Evolutionary conservation across 2,888 invertebrate species (phyloP).

Genomic region (Gerris lacustris): DNA sequence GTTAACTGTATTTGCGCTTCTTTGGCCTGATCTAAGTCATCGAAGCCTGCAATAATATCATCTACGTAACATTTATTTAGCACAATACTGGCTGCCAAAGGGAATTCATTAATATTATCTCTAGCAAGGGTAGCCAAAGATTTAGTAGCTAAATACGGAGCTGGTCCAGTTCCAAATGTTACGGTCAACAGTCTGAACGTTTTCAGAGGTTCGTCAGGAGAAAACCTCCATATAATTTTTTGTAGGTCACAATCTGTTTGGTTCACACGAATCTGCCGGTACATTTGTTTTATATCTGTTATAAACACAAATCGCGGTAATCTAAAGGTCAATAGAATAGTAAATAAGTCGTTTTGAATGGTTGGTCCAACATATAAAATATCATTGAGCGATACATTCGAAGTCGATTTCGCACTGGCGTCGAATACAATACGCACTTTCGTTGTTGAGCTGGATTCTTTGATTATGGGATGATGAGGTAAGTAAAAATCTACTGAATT

Average conservation of each 20-base stretch:
- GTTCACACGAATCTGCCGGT: neutral
- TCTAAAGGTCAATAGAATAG: neutral
- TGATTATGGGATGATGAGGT: slow-evolving; percentile 32
- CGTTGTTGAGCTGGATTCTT: slow-evolving; percentile 29
- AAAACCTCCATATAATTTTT: neutral
- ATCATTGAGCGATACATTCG: slow-evolving; percentile 24
- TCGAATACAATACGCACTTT: slow-evolving; percentile 33
- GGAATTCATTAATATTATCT: too few relatives aligned
- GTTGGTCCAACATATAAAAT: slow-evolving; percentile 12
- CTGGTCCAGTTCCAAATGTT: too few relatives aligned
- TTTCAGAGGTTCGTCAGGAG: neutral
- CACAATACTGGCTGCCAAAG: too few relatives aligned
- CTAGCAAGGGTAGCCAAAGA: too few relatives aligned
- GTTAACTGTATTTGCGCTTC: too few relatives aligned
- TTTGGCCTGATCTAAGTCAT: too few relatives aligned
- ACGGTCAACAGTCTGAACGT: too few relatives aligned
- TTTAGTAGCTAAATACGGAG: too few relatives aligned
- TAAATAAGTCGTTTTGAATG: slow-evolving; percentile 6
- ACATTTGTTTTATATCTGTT: neutral
- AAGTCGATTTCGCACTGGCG: slow-evolving; percentile 27
- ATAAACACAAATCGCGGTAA: neutral
- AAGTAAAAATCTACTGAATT: slow-evolving; percentile 25
- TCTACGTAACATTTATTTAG: too few relatives aligned
- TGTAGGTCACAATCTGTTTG: neutral
- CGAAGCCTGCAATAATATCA: too few relatives aligned